Conservation (phyloP, 2,113 vertebrate genomes). For the Sapayoa aenigma region DNA sequence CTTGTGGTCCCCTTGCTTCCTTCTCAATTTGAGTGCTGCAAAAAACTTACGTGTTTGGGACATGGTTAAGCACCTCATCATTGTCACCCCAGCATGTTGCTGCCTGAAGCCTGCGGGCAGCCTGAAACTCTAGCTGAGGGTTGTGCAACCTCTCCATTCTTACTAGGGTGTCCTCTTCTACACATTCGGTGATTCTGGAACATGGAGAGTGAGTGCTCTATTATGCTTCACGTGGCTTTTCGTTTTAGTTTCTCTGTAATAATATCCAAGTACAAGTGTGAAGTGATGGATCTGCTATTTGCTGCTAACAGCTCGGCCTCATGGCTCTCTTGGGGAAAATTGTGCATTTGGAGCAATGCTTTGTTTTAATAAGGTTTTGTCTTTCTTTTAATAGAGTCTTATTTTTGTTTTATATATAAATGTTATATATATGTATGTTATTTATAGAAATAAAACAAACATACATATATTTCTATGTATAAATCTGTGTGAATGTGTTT, state of each 20-base stretch:
- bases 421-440: too few relatives aligned
- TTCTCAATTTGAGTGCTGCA: not conserved
- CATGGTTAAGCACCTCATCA: not conserved
- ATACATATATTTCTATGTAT: not conserved
- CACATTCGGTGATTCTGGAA: rapidly evolving
- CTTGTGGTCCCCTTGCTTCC: not conserved
- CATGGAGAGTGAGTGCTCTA: not conserved
- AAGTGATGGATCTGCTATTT: not conserved
- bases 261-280: not conserved
- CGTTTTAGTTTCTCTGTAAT: not conserved
- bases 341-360: not conserved
- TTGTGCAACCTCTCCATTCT: not conserved
- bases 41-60: not conserved
- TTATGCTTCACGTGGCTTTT: not conserved
- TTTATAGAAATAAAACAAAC: not conserved
- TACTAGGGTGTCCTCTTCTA: rapidly evolving
- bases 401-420: not conserved
- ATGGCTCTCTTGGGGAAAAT: not conserved
- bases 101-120: not conserved
- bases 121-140: not conserved
- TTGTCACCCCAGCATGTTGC: not conserved
- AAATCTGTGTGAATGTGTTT: not conserved
- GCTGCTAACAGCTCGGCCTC: not conserved
- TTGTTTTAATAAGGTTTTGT: not conserved
- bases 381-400: not conserved